phyloP scores from a whole-genome alignment of 2,113 vertebrate genomes.

The Stigmatopora argus region DNA sequence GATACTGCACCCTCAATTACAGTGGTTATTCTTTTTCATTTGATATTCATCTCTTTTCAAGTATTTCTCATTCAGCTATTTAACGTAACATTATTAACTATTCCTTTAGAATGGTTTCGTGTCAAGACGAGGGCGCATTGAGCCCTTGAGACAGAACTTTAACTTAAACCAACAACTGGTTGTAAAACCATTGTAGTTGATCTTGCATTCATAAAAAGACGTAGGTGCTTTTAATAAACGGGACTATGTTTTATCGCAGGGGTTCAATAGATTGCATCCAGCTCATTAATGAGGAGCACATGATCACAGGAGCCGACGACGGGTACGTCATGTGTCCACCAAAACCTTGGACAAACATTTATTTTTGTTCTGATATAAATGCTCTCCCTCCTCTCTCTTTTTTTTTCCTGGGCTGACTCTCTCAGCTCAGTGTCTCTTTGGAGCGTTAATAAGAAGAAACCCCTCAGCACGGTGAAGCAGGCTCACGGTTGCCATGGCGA shows the following conservation, averaged over 20 bases:
- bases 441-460: constrained; percentile 91
- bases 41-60: too few species aligned
- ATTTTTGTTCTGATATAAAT: not conserved
- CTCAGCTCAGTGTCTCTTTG: constrained; percentile 84
- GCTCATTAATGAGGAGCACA: constrained; percentile 94
- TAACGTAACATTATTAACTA: too few species aligned
- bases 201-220: not conserved
- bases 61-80: too few species aligned
- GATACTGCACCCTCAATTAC: too few species aligned
- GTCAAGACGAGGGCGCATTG: too few species aligned
- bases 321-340: constrained; percentile 73
- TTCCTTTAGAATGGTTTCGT: too few species aligned
- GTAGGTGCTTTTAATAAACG: not conserved
- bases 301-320: constrained; percentile 88
- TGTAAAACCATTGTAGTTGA: not conserved
- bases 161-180: not conserved
- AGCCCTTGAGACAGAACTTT: not conserved
- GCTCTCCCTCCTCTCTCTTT: not conserved
- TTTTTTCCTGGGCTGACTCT: not conserved
- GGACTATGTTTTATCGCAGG: constrained; percentile 52
- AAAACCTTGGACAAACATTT: not conserved
- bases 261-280: constrained; percentile 93
- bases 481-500: constrained; percentile 79
- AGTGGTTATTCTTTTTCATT: too few species aligned
- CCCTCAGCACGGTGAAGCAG: constrained; percentile 74